Base-by-base conservation (phyloP, 2,113 vertebrate species). In the Arvicanthis niloticus region DNA sequence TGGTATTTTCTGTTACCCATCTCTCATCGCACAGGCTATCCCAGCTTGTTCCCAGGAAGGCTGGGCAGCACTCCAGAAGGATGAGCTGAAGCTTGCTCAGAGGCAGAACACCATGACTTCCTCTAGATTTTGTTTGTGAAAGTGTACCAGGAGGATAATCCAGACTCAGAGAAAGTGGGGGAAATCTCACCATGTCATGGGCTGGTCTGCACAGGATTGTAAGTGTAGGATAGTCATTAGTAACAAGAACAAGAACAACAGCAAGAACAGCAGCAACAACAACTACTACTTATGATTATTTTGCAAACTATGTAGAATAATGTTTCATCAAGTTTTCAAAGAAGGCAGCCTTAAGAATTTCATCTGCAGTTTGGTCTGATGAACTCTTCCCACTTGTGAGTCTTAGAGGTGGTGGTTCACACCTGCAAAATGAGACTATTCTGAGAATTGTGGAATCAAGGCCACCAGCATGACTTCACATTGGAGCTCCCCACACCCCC, bases 311-410 rank as follows among this genome's bases (percentile, higher is more conserved):
- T 62, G 11, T 12, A 65, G 29, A 70, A 75, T 72, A 81, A 42
- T 19, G 70, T 91, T 96, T 96, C 62, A 91, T 21, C 67, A 87
- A 26, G 22, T 80, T 89, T 95, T 96, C 40, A 72, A 90, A 65
- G 75, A 53, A 87, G 58, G 40, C 68, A 81, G 81, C 78, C 56
- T 4, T 42, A 91, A 91, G 77, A 68, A 45, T 91, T 80, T 76
- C 82, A 78, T 60, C 72, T 93, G 37, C 51, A 67, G 81, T 93
- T 94, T 34, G 16, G 48, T 82, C 78, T 45, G 42, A 48, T 40
- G 62, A 62, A 7, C 81, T 96, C 26, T 88, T 60, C 31, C 65
- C 51, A 0, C 84, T 86, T 0, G 0, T 60, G 42, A 93, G 67
- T 92, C 95, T 95, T 70, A 77, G 85, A 93, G 72, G 31, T 26